Base-by-base conservation (phyloP, 1,140 invertebrate species). In the Drosophila subpulchrella region DNA sequence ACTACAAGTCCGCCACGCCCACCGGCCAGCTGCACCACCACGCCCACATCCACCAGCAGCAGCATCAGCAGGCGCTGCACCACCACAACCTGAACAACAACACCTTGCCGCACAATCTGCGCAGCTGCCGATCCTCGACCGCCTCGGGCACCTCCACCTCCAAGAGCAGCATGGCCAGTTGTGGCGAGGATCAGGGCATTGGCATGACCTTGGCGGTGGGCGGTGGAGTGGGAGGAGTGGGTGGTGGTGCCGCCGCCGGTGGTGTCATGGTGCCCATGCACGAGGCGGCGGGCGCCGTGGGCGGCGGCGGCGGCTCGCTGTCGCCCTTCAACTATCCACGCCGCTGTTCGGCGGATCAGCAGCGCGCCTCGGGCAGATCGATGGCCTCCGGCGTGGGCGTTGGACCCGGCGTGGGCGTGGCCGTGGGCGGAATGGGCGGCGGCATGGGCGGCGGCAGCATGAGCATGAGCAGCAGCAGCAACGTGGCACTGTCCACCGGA, bases 161-260 rank as follows among this genome's bases (percentile, higher is more conserved):
- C 6, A 92, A 92, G 68, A 91, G 81, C 77, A 92, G 90, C 78
- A 88, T 92, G 85, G 78, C 86, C 72, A 91, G 91, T 38, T 85
- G 77, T 34, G 60, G 84, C 65, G 88, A 92, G 56, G 91, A 91
- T 72, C 91, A 92, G 36, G 88, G 90, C 58, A 91, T 91, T 17
- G 84, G 84, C 39, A 84, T 88, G 84, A 41, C 61, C 41, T 20
- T 38, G 36, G 34, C 73, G 0, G 36, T 42, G 42, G 76, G 79
- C 15, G 44, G 50, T 5, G 41, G 55, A 27, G 39, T 13, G 15
- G 39, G n/a, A n/a, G n/a, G n/a, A n/a, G n/a, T n/a, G n/a, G n/a
- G n/a, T n/a, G n/a, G 15, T 15, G 48, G 36, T 5, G 36, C 38
- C 7, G 48, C 48, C 13, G 41, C 11, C 4, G 72, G 59, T 20